Base-by-base conservation (phyloP, 2,113 vertebrate genomes). In the Setophaga petechia region DNA sequence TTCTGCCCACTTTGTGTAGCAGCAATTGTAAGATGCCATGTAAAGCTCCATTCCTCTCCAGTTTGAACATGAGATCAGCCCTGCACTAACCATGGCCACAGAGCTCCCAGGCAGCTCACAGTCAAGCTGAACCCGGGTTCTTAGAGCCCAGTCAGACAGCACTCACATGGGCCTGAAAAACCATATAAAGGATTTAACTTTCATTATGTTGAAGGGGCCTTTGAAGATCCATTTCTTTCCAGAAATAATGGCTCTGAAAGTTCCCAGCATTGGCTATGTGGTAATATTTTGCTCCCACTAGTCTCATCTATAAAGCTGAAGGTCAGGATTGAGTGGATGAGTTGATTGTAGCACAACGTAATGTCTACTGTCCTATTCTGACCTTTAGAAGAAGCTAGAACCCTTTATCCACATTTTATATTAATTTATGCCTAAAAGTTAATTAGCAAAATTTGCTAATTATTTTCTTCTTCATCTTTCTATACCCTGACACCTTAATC, bases 401-500 rank as follows among this genome's bases (percentile, higher is more conserved):
- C 43, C 65, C 24, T 85, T 49, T 73, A n/a, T 73, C 84, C 86
- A 51, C 59, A 84, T 92, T 97, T 93, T 74, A 87, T 91, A 94
- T 93, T 96, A 30, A 96, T 96, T 97, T 96, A 95, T 94, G 65
- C 72, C 47, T 90, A 9, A 51, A 51, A 51, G 9, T 51, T 51
- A 51, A 51, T 51, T 51, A 51, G 24, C 49, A 51, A 27, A 51
- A 51, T 51, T 96, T 96, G 77, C 62, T 94, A 96, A 94, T 95
- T 96, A 54, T 62, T 84, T 93, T 97, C 94, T 91, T 94, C 85
- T 93, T 95, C 91, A 91, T 95, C 55, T 89, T 87, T 69, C 54
- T 95, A 72, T 93, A 52, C 87, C 86, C 92, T 96, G 93, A 93
- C 91, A 96, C 86, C 90, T 96, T 96, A 96, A 95, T 97, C 90